phyloP scores from a whole-genome alignment of 2,888 invertebrate species.

The Limnephilus lunatus region DNA sequence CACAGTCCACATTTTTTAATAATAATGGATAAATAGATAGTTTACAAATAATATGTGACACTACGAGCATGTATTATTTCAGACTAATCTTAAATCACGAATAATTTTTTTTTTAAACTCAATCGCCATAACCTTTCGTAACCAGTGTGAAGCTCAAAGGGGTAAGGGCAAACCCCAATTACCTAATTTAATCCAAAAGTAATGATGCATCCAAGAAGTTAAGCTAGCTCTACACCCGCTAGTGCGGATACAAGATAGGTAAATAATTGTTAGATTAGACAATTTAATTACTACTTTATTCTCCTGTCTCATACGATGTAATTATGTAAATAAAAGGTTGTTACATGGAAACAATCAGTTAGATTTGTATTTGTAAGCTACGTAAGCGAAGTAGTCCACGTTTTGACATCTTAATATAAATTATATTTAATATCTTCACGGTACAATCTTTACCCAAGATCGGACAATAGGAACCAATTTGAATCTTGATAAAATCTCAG shows the following conservation, averaged over 20 bases:
- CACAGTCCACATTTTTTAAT: too few species aligned
- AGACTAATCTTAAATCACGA: neutral
- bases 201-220: neutral
- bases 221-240: neutral
- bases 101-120: too few species aligned
- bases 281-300: neutral
- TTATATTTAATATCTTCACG: neutral
- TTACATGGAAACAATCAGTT: neutral
- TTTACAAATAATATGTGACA: too few species aligned
- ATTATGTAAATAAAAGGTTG: neutral
- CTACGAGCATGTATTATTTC: neutral
- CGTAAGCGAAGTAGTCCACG: neutral
- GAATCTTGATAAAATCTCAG: neutral
- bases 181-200: neutral
- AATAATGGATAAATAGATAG: too few species aligned
- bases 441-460: neutral
- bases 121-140: neutral
- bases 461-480: neutral
- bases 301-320: neutral
- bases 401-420: neutral
- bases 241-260: neutral
- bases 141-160: neutral
- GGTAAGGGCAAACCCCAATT: neutral
- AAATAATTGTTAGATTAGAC: neutral
- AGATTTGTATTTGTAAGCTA: neutral